phyloP scores from a whole-genome alignment of 1,140 invertebrate species.

The Drosophila pallidifrons region DNA sequence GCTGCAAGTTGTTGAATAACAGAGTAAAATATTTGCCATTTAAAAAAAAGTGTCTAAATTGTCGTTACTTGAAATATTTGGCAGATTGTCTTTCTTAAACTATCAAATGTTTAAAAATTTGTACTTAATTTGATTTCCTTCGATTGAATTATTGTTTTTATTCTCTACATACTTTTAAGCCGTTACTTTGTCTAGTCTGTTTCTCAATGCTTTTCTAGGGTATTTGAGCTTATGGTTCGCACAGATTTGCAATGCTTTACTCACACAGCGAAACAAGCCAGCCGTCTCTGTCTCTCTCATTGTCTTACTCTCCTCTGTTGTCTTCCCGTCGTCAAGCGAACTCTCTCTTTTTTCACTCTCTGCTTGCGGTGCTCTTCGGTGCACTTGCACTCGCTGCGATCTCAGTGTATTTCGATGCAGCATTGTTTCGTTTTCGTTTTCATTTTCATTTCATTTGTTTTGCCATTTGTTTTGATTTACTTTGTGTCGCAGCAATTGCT shows the following conservation, averaged over 20 bases:
- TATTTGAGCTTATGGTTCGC: neutral
- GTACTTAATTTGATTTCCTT: too few relatives aligned
- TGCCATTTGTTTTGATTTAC: slow-evolving; percentile 32
- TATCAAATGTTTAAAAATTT: too few relatives aligned
- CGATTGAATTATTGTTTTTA: too few relatives aligned
- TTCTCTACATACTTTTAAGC: too few relatives aligned
- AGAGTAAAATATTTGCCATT: too few relatives aligned
- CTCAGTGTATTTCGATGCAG: slow-evolving; percentile 16
- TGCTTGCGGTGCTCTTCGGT: slow-evolving; percentile 19
- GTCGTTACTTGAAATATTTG: too few relatives aligned
- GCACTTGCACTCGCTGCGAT: slow-evolving; percentile 59
- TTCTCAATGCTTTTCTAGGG: neutral
- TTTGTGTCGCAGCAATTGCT: slow-evolving; percentile 4
- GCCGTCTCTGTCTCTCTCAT: neutral
- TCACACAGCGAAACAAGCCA: neutral
- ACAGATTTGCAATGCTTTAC: neutral
- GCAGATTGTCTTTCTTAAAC: too few relatives aligned
- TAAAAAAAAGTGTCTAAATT: too few relatives aligned
- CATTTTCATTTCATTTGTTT: slow-evolving; percentile 50
- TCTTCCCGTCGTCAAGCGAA: neutral
- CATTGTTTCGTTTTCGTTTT: slow-evolving; percentile 35
- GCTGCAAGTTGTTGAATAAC: too few relatives aligned
- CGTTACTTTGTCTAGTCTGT: too few relatives aligned
- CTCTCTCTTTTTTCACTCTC: neutral
- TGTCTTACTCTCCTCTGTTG: too few relatives aligned